Conservation (phyloP, 2,888 invertebrate genomes). For the Apamea epomidion region DNA sequence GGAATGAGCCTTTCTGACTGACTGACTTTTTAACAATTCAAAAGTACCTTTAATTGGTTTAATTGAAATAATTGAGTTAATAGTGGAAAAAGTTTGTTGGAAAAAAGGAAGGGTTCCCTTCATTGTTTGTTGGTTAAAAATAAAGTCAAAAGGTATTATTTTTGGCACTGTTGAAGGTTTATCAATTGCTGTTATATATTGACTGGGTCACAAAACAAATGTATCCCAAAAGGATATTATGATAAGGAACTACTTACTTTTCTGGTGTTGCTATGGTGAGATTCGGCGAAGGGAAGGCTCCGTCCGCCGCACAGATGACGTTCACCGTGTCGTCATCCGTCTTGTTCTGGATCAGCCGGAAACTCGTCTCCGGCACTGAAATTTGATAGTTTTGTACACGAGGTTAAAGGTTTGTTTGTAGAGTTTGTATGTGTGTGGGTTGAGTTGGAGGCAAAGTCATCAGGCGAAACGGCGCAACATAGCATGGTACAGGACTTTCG, state of each 20-base stretch:
- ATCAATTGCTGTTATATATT: neutral
- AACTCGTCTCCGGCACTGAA: constrained; percentile 89
- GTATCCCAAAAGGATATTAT: no score
- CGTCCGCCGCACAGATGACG: constrained; percentile 90
- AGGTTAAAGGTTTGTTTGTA: constrained; percentile 14
- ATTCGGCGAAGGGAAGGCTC: constrained; percentile 90
- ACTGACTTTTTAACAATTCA: neutral
- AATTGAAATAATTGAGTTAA: neutral
- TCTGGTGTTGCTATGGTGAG: constrained; percentile 88
- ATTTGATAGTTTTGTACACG: constrained; percentile 62
- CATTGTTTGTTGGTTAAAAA: neutral
- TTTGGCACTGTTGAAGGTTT: neutral
- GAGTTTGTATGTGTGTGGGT: neutral
- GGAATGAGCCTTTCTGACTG: neutral
- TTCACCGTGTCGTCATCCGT: constrained; percentile 88
- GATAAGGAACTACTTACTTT: constrained; percentile 76
- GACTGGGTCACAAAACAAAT: neutral
- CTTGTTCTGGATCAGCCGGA: constrained; percentile 89
- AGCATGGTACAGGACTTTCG: neutral
- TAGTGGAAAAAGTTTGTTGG: neutral
- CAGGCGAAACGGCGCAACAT: neutral
- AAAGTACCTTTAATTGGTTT: neutral
- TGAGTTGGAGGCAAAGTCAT: neutral
- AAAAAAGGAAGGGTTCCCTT: neutral
- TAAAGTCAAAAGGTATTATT: neutral